A percentile compares a stretch with the other conserved stretches of the same genome.
phyloP scores from a whole-genome alignment of 2,888 invertebrate genomes.

The Diaprepes abbreviatus region DNA sequence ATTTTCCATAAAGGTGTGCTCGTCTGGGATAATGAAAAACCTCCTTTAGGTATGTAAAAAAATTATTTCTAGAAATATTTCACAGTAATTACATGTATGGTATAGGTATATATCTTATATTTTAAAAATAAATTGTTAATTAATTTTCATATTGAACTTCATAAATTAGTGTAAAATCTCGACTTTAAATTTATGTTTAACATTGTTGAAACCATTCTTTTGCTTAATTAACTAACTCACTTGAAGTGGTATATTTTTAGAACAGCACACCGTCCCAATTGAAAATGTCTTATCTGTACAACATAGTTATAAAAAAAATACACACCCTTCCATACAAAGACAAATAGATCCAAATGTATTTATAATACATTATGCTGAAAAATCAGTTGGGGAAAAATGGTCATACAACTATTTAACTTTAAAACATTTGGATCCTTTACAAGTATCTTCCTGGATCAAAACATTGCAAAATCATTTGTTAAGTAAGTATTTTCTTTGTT shows the following conservation, averaged over 20 bases:
- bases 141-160: too few species aligned
- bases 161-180: too few species aligned
- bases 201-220: too few species aligned
- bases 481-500: slow-evolving; percentile 63
- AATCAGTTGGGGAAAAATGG: slow-evolving; percentile 72
- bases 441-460: slow-evolving; percentile 76
- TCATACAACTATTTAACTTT: slow-evolving; percentile 72
- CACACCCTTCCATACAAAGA: slow-evolving; percentile 63
- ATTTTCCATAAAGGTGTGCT: slow-evolving; percentile 75
- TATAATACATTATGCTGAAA: slow-evolving; percentile 75
- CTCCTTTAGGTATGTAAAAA: slow-evolving; percentile 70
- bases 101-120: too few species aligned
- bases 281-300: slow-evolving; percentile 72
- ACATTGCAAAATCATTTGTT: slow-evolving; percentile 71
- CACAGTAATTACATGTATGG: too few species aligned
- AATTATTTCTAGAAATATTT: not conserved
- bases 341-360: slow-evolving; percentile 68
- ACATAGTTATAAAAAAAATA: slow-evolving; percentile 66
- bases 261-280: slow-evolving; percentile 71
- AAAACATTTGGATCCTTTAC: slow-evolving; percentile 73
- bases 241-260: slow-evolving; percentile 64
- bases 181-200: too few species aligned
- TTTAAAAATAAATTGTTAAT: too few species aligned
- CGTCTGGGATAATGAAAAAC: slow-evolving; percentile 75
- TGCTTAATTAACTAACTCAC: too few species aligned